Evolutionary conservation across 1,140 invertebrate species (phyloP).

Genomic region (Drusus annulatus): DNA sequence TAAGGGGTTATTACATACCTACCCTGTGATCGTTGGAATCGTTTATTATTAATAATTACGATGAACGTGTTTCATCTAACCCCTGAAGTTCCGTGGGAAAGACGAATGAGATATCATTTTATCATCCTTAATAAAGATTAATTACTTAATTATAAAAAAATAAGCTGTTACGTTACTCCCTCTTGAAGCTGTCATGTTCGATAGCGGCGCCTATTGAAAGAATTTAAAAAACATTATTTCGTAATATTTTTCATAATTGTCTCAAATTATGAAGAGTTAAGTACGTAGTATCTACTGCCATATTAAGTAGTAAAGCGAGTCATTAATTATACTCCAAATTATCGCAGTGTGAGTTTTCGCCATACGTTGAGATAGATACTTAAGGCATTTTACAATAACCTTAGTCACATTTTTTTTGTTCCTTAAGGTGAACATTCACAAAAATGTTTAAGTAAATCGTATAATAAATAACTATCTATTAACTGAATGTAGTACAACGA

Average conservation of each 20-base stretch:
- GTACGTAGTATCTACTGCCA: background rate
- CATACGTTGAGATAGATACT: too few species aligned
- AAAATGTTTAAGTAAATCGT: too few species aligned
- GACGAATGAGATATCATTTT: slow-evolving; percentile 23
- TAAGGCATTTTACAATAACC: too few species aligned
- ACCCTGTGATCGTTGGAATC: background rate
- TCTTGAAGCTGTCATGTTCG: slow-evolving; percentile 16
- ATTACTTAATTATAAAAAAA: slow-evolving; percentile 50
- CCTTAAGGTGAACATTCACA: too few species aligned
- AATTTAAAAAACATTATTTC: slow-evolving; percentile 13
- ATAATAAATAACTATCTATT: too few species aligned
- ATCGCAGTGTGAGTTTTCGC: too few species aligned
- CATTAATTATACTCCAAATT: too few species aligned
- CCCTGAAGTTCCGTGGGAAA: slow-evolving; percentile 13
- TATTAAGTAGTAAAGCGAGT: too few species aligned
- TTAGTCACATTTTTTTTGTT: too few species aligned
- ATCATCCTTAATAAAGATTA: slow-evolving; percentile 50
- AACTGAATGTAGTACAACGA: too few species aligned
- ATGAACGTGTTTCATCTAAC: background rate
- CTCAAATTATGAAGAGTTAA: background rate
- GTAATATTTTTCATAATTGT: slow-evolving; percentile 11
- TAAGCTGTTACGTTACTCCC: slow-evolving; percentile 33
- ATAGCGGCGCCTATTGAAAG: slow-evolving; percentile 27
- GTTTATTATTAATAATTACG: background rate
- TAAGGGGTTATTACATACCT: too few species aligned